Evolutionary conservation across 2,113 vertebrate species (phyloP).

Genomic region (Trematomus loennbergii): DNA sequence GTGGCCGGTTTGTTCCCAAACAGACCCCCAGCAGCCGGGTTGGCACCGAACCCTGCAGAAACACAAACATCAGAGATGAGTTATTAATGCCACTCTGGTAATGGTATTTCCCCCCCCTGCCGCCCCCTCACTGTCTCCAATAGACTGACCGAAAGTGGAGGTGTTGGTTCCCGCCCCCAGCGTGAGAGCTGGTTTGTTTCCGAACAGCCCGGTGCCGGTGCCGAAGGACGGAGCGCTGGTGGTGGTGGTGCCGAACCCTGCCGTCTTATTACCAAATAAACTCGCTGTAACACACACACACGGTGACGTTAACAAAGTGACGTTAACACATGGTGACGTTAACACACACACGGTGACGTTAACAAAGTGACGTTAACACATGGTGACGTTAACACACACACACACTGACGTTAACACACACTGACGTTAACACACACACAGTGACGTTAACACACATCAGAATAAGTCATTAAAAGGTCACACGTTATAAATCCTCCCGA

Average conservation of each 20-base stretch:
- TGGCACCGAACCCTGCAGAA: slow-evolving; percentile 88
- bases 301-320: too few species aligned
- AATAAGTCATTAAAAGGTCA: too few species aligned
- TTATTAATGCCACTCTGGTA: not conserved
- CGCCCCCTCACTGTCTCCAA: too few species aligned
- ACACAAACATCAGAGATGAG: not conserved
- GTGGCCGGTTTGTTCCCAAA: slow-evolving; percentile 92
- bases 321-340: too few species aligned
- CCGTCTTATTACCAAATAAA: slow-evolving; percentile 93
- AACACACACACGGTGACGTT: too few species aligned
- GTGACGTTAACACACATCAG: too few species aligned
- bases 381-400: too few species aligned
- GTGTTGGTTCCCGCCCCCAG: slow-evolving; percentile 85
- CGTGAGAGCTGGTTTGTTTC: slow-evolving; percentile 87
- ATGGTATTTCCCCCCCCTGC: not conserved
- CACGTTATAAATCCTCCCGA: too few species aligned
- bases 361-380: too few species aligned
- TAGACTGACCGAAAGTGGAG: slow-evolving; percentile 84
- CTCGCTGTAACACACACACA: slow-evolving; percentile 76
- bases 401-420: too few species aligned
- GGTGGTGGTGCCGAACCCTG: slow-evolving; percentile 93
- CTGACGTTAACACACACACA: too few species aligned
- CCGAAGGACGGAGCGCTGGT: slow-evolving; percentile 95
- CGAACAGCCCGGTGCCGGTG: slow-evolving; percentile 90
- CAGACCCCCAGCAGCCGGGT: slow-evolving; percentile 86